Conservation (phyloP, 2,888 invertebrate species). For the Prosapia bicincta region DNA sequence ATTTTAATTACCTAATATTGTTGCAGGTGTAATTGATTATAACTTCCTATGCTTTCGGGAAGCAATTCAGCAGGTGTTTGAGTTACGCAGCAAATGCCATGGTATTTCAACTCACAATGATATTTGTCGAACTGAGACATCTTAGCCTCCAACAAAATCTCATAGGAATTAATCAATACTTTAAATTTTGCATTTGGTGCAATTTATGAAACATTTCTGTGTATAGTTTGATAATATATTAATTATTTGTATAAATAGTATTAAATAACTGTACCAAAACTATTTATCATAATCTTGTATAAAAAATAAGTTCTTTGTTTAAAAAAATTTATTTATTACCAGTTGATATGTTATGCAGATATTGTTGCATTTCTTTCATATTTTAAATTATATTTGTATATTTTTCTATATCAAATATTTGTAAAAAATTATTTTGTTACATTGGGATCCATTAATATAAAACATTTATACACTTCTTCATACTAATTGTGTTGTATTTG, state of each 20-base stretch:
- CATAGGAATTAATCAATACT: not conserved
- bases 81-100: slow-evolving; percentile 66
- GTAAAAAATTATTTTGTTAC: too few species aligned
- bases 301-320: not conserved
- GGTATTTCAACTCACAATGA: not conserved
- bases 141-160: not conserved
- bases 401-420: not conserved
- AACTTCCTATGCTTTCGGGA: slow-evolving; percentile 96
- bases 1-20: too few species aligned
- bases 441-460: too few species aligned
- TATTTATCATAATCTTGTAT: not conserved
- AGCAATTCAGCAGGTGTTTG: slow-evolving; percentile 95
- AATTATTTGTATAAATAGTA: not conserved
- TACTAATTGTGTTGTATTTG: too few species aligned
- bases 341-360: not conserved
- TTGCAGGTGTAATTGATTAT: slow-evolving; percentile 93
- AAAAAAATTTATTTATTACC: not conserved
- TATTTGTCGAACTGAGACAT: not conserved
- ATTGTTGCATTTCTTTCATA: not conserved
- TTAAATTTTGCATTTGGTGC: not conserved
- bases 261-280: not conserved
- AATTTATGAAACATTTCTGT: not conserved
- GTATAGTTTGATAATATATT: not conserved
- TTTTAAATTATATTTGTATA: not conserved
- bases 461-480: too few species aligned